Conservation (phyloP, 2,113 vertebrate species). For the Sphyrna mokarran region DNA sequence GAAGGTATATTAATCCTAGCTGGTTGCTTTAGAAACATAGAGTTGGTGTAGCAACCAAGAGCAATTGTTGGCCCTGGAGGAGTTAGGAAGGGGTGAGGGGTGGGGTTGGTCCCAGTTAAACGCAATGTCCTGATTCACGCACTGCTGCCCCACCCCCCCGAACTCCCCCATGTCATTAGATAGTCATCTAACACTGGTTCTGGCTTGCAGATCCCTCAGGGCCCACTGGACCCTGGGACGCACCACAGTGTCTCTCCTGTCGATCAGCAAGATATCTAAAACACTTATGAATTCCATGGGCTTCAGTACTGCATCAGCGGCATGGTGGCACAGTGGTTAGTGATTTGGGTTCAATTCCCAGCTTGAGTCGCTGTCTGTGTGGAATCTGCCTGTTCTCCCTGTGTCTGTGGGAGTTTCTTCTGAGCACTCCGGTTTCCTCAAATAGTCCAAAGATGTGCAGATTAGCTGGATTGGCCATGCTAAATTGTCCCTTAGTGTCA, state of each 20-base stretch:
- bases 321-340: too few species aligned
- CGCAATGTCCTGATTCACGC: not conserved
- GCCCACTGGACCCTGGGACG: not conserved
- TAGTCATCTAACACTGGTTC: not conserved
- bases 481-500: too few species aligned
- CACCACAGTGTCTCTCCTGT: not conserved
- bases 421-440: too few species aligned
- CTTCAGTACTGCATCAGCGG: not conserved
- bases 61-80: not conserved
- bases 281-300: not conserved
- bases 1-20: slow-evolving; percentile 58
- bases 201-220: not conserved
- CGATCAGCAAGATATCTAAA: not conserved
- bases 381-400: too few species aligned
- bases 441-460: too few species aligned
- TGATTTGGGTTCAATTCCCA: too few species aligned
- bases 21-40: too few species aligned
- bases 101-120: not conserved
- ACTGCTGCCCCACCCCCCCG: not conserved
- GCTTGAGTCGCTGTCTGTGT: too few species aligned
- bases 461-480: too few species aligned
- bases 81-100: not conserved
- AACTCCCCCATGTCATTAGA: not conserved
- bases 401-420: too few species aligned
- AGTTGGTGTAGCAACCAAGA: not conserved